Evolutionary conservation across 2,888 invertebrate genomes (phyloP).

Genomic region (Cataglyphis altisquamis): DNA sequence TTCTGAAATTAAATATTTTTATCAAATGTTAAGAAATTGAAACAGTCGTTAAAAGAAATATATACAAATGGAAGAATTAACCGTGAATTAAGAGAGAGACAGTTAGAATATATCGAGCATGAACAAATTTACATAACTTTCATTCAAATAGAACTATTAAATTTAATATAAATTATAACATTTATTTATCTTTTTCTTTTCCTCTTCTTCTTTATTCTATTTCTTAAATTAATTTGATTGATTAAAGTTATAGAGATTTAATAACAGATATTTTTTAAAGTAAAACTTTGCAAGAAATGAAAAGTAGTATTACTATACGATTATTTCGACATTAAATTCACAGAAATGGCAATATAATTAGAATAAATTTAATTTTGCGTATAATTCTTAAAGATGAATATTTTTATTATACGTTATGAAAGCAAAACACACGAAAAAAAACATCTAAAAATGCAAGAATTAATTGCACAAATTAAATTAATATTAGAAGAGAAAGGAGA

Average conservation of each 20-base stretch:
- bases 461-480: slow-evolving; percentile 32
- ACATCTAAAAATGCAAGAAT: not conserved
- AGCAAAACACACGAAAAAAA: not conserved
- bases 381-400: not conserved
- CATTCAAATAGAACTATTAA: not conserved
- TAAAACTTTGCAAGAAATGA: not conserved
- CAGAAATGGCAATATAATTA: not conserved
- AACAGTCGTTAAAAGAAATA: not conserved
- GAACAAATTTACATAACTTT: not conserved
- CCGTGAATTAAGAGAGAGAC: not conserved
- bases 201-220: not conserved
- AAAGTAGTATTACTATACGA: slow-evolving; percentile 1
- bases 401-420: not conserved
- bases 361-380: not conserved
- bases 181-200: no score
- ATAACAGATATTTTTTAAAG: not conserved
- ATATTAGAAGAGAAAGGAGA: not conserved
- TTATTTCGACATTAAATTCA: not conserved
- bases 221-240: not conserved
- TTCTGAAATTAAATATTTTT: not conserved
- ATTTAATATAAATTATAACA: slow-evolving; percentile 2
- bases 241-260: not conserved
- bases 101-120: not conserved
- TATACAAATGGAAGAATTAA: not conserved
- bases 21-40: not conserved